A percentile compares a stretch with the other conserved stretches of the same genome.
Evolutionary conservation across 1,140 invertebrate species (phyloP).

Genomic region (Panulirus ornatus): DNA sequence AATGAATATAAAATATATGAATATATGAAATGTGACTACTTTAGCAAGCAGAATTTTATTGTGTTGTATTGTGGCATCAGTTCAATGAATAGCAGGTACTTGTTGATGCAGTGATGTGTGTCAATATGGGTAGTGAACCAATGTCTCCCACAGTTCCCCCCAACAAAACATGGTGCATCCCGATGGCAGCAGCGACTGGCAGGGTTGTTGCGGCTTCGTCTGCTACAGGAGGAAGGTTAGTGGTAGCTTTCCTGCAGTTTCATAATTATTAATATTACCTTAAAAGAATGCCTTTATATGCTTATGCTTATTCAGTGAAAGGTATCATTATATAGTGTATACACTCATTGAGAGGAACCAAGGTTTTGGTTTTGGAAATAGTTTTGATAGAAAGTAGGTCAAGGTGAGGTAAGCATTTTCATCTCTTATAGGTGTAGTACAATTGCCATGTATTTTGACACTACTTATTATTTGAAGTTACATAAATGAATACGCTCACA

Average conservation of each 20-base stretch:
- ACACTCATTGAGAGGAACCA: background rate
- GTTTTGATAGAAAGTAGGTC: background rate
- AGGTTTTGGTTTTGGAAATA: background rate
- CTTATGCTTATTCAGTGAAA: no score
- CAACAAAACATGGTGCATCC: slow-evolving; percentile 30
- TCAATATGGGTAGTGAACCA: background rate
- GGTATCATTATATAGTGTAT: no score
- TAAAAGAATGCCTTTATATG: background rate
- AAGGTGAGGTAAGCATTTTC: background rate
- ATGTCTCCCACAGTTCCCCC: slow-evolving; percentile 28
- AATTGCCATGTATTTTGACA: background rate
- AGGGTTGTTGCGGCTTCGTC: slow-evolving; percentile 37
- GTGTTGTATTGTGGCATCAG: no score
- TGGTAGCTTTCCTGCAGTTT: background rate
- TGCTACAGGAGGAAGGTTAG: slow-evolving; percentile 17
- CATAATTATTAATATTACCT: background rate
- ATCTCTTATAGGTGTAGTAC: background rate
- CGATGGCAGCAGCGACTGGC: slow-evolving; percentile 48
- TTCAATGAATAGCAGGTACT: no score
- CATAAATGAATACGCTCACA: no score
- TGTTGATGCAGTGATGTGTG: background rate
- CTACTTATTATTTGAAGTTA: background rate
- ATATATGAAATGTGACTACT: no score
- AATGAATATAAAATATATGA: no score
- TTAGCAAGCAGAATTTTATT: no score